Conservation (phyloP, 2,113 vertebrate species). For the Riparia riparia region DNA sequence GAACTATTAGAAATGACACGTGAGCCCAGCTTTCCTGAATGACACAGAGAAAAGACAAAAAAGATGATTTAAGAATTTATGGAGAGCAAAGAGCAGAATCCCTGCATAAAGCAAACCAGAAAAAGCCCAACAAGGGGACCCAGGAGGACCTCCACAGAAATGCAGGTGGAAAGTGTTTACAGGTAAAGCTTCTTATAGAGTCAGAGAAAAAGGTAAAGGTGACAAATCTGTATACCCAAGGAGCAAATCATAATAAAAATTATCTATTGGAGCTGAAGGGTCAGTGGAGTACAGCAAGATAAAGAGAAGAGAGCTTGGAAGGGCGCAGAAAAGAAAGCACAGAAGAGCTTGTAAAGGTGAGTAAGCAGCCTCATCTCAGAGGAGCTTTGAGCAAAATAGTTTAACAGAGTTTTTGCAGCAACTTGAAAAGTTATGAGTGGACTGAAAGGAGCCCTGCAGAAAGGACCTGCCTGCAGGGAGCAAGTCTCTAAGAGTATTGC, state of each 20-base stretch:
- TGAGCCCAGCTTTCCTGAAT: neutral
- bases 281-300: no score
- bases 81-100: neutral
- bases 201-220: neutral
- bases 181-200: neutral
- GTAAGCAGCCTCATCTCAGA: neutral
- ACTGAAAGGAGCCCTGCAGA: neutral
- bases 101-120: neutral
- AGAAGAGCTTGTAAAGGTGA: neutral
- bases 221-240: neutral
- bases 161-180: neutral
- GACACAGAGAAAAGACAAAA: neutral
- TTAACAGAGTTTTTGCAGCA: neutral
- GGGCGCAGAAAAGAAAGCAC: neutral
- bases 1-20: neutral
- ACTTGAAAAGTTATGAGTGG: neutral
- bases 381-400: neutral
- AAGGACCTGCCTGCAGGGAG: neutral
- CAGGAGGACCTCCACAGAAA: neutral
- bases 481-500: accelerated
- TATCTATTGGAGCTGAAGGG: accelerated
- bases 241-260: neutral
- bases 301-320: neutral
- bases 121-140: neutral
- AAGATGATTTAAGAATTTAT: neutral